Evolutionary conservation across 2,113 vertebrate species (phyloP), one percentile per base, ranked within the genome.

Genomic region (Coptodon rendalli): DNA sequence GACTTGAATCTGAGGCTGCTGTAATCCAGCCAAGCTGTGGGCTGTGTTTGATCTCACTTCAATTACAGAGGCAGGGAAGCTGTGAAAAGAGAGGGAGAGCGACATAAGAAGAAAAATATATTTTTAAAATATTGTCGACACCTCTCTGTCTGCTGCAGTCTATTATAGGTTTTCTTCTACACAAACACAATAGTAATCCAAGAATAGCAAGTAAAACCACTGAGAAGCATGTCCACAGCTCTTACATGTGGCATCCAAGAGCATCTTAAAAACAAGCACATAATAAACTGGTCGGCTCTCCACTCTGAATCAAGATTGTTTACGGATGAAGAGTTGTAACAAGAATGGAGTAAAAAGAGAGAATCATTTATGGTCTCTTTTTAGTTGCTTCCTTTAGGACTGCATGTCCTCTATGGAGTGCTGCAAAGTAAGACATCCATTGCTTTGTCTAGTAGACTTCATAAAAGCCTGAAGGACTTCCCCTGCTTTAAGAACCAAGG

Each of bases 151-250:
- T 90, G 71, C 48, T 29, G n/a, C 7, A 13, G 36, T 71, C n/a
- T 87, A 17, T 88, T 93, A 86, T 79, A 12, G 36, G 79, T 87
- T 88, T 80, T 52, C 53, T 76, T 66, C 5, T 45, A 40, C 56
- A 73, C 54, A 83, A 80, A 45, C 76, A 80, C 56, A 83, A 45
- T 78, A 63, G 66, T 79, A 81, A 86, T 34, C 76, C 85, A 87
- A 80, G 59, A 91, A 93, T 87, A 91, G 87, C 29, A 17, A 24
- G 9, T 87, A 50, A 89, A 90, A 86, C 59, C 24, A 48, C 6
- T 14, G 45, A 87, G 29, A 88, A 87, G 80, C 61, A 29, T 29
- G n/a, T 45, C n/a, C 57, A 9, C 61, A n/a, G 12, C 7, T 53
- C 53, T 92, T 80, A 52, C n/a, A 84, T 82, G 82, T 85, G 61